Evolutionary conservation across 2,113 vertebrate species (phyloP).

Genomic region (Leptosomus discolor): DNA sequence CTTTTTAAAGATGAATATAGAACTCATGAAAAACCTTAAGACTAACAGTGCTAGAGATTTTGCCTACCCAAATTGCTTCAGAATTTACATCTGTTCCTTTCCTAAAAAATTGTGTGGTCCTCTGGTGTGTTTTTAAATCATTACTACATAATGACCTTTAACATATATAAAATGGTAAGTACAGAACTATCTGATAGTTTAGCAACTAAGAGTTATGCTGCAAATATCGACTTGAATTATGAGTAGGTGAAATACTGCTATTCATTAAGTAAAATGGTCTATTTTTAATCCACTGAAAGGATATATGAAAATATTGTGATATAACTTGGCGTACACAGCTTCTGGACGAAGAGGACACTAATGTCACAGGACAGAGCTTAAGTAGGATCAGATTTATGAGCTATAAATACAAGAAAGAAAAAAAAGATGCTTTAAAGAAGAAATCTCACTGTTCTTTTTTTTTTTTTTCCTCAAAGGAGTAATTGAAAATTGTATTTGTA

Average conservation of each 20-base stretch:
- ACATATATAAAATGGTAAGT: neutral
- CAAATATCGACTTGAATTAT: neutral
- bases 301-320: neutral
- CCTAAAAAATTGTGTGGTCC: neutral
- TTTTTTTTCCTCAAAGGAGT: neutral
- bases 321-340: neutral
- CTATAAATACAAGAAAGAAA: neutral
- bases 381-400: neutral
- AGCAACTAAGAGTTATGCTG: neutral
- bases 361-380: neutral
- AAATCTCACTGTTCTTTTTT: neutral
- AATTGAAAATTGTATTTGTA: neutral
- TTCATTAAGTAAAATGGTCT: neutral
- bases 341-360: neutral
- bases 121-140: neutral
- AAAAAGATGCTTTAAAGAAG: neutral
- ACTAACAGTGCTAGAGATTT: neutral
- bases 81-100: neutral
- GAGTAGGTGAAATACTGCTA: neutral
- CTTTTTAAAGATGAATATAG: neutral
- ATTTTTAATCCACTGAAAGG: neutral
- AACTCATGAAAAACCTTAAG: neutral
- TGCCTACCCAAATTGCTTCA: neutral
- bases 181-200: neutral
- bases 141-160: neutral